Percentiles rank a stretch among this genome's conserved stretches.
phyloP scores from a whole-genome alignment of 2,113 vertebrate genomes.

The Gopherus flavomarginatus region DNA sequence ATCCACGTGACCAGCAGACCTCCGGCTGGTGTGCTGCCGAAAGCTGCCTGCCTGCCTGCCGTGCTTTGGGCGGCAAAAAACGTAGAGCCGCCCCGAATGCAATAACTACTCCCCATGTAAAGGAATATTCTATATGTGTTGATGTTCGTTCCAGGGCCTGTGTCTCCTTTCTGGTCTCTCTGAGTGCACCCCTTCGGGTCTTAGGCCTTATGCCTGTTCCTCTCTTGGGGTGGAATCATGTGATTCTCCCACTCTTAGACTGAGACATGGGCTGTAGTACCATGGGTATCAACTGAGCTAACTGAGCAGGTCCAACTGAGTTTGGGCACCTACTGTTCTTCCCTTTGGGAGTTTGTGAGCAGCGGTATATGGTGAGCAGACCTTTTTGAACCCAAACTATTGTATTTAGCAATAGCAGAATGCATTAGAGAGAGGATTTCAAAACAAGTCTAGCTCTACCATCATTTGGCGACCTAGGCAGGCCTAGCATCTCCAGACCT shows the following conservation, averaged over 20 bases:
- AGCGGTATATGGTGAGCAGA: background rate
- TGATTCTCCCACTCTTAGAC: background rate
- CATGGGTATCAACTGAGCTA: accelerated
- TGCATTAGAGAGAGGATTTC: background rate
- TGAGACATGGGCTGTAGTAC: no score
- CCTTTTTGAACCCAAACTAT: background rate
- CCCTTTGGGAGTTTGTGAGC: background rate
- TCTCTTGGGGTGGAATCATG: accelerated
- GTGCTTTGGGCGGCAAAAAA: no score
- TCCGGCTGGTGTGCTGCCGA: no score
- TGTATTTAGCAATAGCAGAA: background rate
- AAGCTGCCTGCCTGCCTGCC: no score
- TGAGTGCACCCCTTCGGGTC: accelerated
- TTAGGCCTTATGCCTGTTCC: background rate
- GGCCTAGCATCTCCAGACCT: background rate
- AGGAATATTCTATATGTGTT: accelerated
- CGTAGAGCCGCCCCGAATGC: no score
- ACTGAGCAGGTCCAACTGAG: background rate
- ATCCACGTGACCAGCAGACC: no score
- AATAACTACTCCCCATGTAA: background rate
- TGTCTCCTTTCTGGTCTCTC: accelerated
- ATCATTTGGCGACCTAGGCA: background rate
- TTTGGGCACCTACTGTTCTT: background rate
- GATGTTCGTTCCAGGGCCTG: background rate
- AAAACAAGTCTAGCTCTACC: background rate